Evolutionary conservation across 2,113 vertebrate species (phyloP).

Genomic region (Notarius lentiginosus): DNA sequence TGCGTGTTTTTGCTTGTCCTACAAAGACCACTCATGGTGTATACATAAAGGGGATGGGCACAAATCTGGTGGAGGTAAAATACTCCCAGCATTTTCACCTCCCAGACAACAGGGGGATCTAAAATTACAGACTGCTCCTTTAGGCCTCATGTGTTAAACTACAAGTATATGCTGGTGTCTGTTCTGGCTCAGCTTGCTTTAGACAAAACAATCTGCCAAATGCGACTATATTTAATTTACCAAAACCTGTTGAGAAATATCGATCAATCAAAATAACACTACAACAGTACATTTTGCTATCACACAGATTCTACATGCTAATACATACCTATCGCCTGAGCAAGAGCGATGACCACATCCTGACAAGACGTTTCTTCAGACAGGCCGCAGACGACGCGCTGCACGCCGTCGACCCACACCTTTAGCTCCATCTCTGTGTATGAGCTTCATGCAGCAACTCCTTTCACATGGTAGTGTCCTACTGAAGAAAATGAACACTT

Average conservation of each 20-base stretch:
- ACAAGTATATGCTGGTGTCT: not conserved
- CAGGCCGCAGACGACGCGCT: constrained; percentile 87
- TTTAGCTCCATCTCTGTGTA: constrained; percentile 84
- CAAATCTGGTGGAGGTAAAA: not conserved
- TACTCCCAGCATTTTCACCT: not conserved
- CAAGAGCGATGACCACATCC: constrained; percentile 90
- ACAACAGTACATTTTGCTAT: not conserved
- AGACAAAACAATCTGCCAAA: not conserved
- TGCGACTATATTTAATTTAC: not conserved
- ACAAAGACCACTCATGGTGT: not conserved
- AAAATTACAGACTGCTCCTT: not conserved
- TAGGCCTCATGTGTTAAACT: not conserved
- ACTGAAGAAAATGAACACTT: constrained; percentile 2
- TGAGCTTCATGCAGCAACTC: constrained; percentile 41
- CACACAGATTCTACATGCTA: constrained; percentile 37
- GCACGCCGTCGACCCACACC: constrained; percentile 91
- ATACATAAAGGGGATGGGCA: not conserved
- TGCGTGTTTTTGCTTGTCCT: not conserved
- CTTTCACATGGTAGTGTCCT: constrained; percentile 36
- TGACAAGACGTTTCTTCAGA: constrained; percentile 87
- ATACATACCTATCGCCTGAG: constrained; percentile 82
- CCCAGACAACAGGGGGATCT: not conserved
- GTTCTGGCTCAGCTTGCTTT: not conserved
- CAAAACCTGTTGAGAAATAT: not conserved
- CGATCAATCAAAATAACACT: not conserved